These are phyloP conservation scores for Premnoplex brunnescens DNA, from an alignment of 2,797 vertebrate genomes.

Conservation along the genomic window DNA sequence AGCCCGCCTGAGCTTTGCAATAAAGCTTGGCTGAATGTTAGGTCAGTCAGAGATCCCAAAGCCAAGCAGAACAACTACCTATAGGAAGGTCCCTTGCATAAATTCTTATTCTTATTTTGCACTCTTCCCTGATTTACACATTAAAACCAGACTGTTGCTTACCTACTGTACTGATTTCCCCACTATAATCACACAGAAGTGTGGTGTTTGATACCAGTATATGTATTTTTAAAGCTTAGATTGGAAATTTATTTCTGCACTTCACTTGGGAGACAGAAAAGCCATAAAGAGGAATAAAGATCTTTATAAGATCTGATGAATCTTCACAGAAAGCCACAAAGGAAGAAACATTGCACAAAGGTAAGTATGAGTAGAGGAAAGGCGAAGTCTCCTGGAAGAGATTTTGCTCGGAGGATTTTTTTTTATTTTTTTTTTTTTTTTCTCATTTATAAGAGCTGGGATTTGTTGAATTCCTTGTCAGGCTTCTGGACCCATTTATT, in stretches of 20 bases:
- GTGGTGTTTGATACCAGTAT: background rate
- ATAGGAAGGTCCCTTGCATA: background rate
- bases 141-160: background rate
- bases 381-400: background rate
- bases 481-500: constrained; percentile 49
- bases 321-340: constrained; percentile 1
- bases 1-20: background rate
- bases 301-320: constrained; percentile 10
- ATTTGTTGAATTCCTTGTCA: constrained; percentile 19
- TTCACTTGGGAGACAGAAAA: background rate
- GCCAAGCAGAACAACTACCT: background rate
- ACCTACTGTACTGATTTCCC: background rate
- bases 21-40: background rate
- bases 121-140: background rate
- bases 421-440: constrained; percentile 16
- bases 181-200: background rate
- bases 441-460: constrained; percentile 4
- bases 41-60: background rate
- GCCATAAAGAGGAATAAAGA: constrained; percentile 1
- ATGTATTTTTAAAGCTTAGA: background rate
- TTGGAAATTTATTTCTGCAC: constrained; percentile 14
- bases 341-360: background rate
- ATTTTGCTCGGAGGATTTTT: constrained; percentile 2
- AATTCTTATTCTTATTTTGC: background rate
- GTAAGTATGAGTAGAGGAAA: background rate